These are phyloP conservation scores for Hydrophis major DNA, from an alignment of 2,797 vertebrate species.

Conservation along the genomic window DNA sequence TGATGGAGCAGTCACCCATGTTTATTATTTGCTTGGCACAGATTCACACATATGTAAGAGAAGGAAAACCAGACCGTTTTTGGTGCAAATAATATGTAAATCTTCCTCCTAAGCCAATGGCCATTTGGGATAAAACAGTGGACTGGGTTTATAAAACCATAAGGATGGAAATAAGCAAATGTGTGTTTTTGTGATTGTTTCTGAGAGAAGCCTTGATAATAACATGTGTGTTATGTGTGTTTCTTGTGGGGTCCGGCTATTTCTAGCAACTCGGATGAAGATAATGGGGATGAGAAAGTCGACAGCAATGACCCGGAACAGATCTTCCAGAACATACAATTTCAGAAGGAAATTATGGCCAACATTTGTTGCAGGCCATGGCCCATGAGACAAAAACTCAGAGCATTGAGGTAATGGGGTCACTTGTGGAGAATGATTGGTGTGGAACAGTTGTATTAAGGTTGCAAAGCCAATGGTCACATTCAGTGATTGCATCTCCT, in stretches of 20 bases:
- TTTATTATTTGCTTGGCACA: not conserved
- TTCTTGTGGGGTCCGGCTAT: not conserved
- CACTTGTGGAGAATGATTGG: not conserved
- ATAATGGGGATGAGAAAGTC: constrained; percentile 76
- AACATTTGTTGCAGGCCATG: constrained; percentile 90
- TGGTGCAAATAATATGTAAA: not conserved
- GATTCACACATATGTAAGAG: not conserved
- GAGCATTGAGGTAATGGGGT: constrained; percentile 81
- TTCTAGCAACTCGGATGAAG: constrained; percentile 82
- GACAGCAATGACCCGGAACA: constrained; percentile 91
- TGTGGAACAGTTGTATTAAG: not conserved
- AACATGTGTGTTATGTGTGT: constrained; percentile 6
- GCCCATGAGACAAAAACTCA: constrained; percentile 94
- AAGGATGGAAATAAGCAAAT: not conserved
- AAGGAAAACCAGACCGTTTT: not conserved
- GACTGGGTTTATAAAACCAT: not conserved
- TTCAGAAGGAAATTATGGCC: constrained; percentile 94
- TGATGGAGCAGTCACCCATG: not conserved
- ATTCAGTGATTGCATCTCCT: not conserved
- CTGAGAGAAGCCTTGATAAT: not conserved
- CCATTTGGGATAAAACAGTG: not conserved
- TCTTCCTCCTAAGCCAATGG: not conserved
- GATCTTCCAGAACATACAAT: constrained; percentile 97
- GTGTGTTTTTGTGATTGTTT: not conserved
- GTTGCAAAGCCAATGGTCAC: not conserved